These are phyloP conservation scores for Luscinia luscinia DNA, from an alignment of 2,797 vertebrate species.

Conservation along the genomic window DNA sequence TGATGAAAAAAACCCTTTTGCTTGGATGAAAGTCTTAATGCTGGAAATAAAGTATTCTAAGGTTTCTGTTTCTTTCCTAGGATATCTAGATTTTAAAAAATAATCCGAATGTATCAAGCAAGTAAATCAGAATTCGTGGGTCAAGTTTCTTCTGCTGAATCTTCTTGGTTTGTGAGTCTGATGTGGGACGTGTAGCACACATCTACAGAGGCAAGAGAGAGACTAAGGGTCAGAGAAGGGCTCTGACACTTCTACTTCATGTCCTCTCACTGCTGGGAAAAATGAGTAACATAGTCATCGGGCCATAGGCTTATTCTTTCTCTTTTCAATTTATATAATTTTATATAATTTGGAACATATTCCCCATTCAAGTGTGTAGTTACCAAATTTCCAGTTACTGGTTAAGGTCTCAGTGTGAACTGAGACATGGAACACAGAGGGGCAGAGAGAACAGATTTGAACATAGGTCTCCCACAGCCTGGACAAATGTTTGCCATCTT, in stretches of 20 bases:
- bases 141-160: background rate
- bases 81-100: background rate
- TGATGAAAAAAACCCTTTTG: too few relatives aligned
- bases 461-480: background rate
- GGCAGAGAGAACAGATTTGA: background rate
- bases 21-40: background rate
- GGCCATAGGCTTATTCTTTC: background rate
- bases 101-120: background rate
- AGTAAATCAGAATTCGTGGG: background rate
- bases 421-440: background rate
- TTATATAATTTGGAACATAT: background rate
- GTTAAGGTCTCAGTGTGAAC: background rate
- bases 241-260: background rate
- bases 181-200: too few relatives aligned
- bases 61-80: background rate
- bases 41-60: background rate
- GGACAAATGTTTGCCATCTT: background rate
- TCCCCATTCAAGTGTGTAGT: background rate
- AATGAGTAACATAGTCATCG: background rate
- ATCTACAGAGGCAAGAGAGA: background rate
- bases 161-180: background rate
- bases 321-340: background rate
- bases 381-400: background rate
- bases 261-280: background rate
- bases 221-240: background rate